Evolutionary conservation across 1,140 invertebrate species (phyloP).

Genomic region (Doryteuthis pealeii): DNA sequence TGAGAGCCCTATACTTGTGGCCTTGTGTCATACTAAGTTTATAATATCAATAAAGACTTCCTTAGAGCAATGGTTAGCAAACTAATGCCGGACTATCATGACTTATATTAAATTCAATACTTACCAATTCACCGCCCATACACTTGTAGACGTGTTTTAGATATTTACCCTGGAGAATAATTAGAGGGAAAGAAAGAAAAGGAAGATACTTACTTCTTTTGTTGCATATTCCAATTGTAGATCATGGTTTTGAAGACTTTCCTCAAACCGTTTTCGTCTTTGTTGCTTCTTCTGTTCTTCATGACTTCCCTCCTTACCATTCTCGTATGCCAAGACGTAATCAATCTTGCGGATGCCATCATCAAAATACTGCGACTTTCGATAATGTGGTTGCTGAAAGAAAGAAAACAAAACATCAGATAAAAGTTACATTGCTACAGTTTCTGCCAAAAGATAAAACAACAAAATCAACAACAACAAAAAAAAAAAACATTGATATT

Average conservation of each 20-base stretch:
- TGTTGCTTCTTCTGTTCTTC: conserved; percentile 34
- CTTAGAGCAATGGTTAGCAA: too few relatives aligned
- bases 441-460: background rate
- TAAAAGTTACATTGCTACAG: background rate
- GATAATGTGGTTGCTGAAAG: background rate
- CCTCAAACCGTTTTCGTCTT: conserved; percentile 35
- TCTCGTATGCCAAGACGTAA: conserved; percentile 76
- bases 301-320: conserved; percentile 18
- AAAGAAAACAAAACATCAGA: background rate
- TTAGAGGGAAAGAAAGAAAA: too few relatives aligned
- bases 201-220: conserved; percentile 27
- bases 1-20: too few relatives aligned
- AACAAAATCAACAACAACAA: background rate
- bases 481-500: background rate
- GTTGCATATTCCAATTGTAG: conserved; percentile 40
- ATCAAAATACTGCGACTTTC: conserved; percentile 67
- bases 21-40: too few relatives aligned
- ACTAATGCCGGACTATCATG: too few relatives aligned
- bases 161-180: too few relatives aligned
- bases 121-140: too few relatives aligned
- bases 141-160: too few relatives aligned
- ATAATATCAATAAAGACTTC: too few relatives aligned
- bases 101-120: too few relatives aligned
- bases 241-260: conserved; percentile 36
- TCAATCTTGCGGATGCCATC: conserved; percentile 84